A percentile compares a stretch with the other conserved stretches of the same genome.
These are phyloP conservation scores for Astur gentilis DNA, from an alignment of 2,113 vertebrate species.

Conservation along the genomic window DNA sequence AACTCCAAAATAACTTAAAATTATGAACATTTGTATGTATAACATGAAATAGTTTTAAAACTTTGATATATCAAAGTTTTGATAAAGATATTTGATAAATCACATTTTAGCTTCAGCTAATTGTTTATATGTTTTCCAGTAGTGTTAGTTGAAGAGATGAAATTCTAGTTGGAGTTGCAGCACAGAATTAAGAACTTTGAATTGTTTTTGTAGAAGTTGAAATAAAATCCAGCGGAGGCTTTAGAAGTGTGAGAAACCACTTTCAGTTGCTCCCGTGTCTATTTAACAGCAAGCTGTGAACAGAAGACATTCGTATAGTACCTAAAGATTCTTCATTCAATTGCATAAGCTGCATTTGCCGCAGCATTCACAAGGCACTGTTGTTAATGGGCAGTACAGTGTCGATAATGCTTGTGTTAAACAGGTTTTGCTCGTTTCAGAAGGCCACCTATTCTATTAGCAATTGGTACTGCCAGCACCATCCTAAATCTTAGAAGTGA, in stretches of 20 bases:
- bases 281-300: not conserved
- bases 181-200: not conserved
- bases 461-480: not conserved
- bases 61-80: not conserved
- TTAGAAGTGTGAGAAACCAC: not conserved
- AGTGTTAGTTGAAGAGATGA: not conserved
- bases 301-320: not conserved
- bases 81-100: too few relatives aligned
- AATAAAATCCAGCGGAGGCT: not conserved
- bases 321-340: not conserved
- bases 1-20: not conserved
- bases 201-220: not conserved
- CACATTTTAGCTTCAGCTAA: not conserved
- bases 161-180: not conserved
- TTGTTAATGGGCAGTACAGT: not conserved
- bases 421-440: not conserved
- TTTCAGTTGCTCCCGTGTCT: not conserved
- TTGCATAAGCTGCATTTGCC: not conserved
- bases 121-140: not conserved
- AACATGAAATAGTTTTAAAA: not conserved
- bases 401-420: not conserved
- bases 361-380: not conserved
- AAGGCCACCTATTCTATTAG: not conserved
- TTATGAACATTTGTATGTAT: not conserved
- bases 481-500: not conserved